Evolutionary conservation across 2,113 vertebrate species (phyloP), one percentile per base, ranked within the genome.

Genomic region (Mus pahari): DNA sequence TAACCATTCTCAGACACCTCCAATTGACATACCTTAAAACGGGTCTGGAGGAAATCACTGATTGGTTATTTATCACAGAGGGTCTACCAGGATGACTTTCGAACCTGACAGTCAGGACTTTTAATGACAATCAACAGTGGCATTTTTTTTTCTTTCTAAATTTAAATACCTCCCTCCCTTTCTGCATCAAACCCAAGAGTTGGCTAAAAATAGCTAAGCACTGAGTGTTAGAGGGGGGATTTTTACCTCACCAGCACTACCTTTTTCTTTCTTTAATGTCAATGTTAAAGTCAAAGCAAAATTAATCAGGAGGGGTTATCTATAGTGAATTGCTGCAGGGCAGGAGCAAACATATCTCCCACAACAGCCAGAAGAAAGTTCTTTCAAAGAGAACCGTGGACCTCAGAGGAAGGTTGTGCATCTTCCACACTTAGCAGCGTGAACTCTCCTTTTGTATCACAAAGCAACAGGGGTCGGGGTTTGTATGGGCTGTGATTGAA

Each of bases 231-330:
- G 83, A 94, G 58, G 95, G 90, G 95, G 83, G 94, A 71, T 71
- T 87, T 98, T 70, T 87, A 91, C 94, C 62, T 66, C 94, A 97
- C 94, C 78, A 90, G 95, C 92, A 94, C 42, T 50, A 22, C 95
- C 92, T 96, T 96, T 94, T 94, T 96, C 24, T 97, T 97, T 96
- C 95, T 97, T 53, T 81, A 81, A 96, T 93, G 96, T 98, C 36
- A 79, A 97, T 97, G 96, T 98, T 98, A 97, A 98, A 98, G 98
- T 98, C 97, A 98, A 98, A 98, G 98, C 97, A 98, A 98, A 98
- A 98, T 98, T 98, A 98, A 98, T 98, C 96, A 33, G 97, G 95
- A 97, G 97, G 89, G 97, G 97, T 98, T 98, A 98, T 99, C 98
- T 98, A 97, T 98, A 98, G 98, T 98, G 98, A 98, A 98, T 98